phyloP scores from a whole-genome alignment of 2,797 vertebrate genomes.

The Parotocinclus haroldoi region DNA sequence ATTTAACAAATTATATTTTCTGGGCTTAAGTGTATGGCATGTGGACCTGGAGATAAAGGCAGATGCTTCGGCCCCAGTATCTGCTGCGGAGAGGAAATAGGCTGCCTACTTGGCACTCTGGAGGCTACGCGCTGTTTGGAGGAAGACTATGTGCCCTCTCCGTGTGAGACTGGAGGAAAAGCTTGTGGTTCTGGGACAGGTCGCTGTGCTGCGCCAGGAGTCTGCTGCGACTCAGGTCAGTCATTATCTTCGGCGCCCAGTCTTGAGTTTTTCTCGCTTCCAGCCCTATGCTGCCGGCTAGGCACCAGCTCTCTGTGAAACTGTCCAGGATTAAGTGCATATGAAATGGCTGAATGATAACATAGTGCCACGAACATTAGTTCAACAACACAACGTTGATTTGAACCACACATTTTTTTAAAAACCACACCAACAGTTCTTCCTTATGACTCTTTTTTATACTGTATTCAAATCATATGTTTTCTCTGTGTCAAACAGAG shows the following conservation, averaged over 20 bases:
- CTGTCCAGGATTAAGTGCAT: too few relatives aligned
- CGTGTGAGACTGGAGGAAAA: slow-evolving; percentile 65
- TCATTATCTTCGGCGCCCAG: neutral
- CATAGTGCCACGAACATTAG: too few relatives aligned
- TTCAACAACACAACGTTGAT: too few relatives aligned
- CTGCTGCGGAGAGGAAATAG: slow-evolving; percentile 73
- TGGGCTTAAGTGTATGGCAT: slow-evolving; percentile 61
- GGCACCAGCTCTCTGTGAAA: too few relatives aligned
- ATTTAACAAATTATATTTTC: neutral
- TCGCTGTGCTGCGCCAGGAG: slow-evolving; percentile 65
- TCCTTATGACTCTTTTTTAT: too few relatives aligned
- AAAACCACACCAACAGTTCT: too few relatives aligned
- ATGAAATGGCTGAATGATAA: too few relatives aligned
- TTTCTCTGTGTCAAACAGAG: slow-evolving; percentile 5
- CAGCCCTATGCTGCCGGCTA: too few relatives aligned
- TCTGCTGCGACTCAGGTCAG: slow-evolving; percentile 76
- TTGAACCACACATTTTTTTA: too few relatives aligned
- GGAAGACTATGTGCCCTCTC: slow-evolving; percentile 72
- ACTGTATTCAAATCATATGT: neutral
- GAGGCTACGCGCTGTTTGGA: slow-evolving; percentile 71
- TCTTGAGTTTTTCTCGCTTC: too few relatives aligned
- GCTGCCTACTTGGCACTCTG: slow-evolving; percentile 74
- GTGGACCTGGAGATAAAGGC: slow-evolving; percentile 65
- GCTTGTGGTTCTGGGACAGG: slow-evolving; percentile 61
- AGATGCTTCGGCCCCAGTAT: slow-evolving; percentile 76